A percentile compares a stretch with the other conserved stretches of the same genome.
These are phyloP conservation scores for Coendou prehensilis DNA, from an alignment of 2,797 vertebrate genomes.

Conservation along the genomic window DNA sequence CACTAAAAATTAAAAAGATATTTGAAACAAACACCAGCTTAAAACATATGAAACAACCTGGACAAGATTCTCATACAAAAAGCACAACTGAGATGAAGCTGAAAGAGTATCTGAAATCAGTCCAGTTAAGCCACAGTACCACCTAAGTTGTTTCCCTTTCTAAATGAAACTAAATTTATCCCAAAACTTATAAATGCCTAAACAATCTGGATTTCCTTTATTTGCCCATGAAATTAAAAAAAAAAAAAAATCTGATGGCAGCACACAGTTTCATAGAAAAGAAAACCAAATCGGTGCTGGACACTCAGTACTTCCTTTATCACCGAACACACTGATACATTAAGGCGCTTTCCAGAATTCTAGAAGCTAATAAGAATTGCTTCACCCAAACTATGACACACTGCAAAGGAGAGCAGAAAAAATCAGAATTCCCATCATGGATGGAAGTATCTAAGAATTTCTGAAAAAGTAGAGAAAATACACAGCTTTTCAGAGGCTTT, in stretches of 20 bases:
- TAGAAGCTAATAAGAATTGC: slow-evolving; percentile 23
- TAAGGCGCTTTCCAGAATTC: slow-evolving; percentile 66
- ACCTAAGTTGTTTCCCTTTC: slow-evolving; percentile 79
- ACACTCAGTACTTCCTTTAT: slow-evolving; percentile 66
- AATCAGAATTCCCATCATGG: slow-evolving; percentile 65
- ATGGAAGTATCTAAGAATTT: slow-evolving; percentile 69
- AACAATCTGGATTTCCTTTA: slow-evolving; percentile 67
- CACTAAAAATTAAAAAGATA: slow-evolving; percentile 40
- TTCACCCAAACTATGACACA: slow-evolving; percentile 72
- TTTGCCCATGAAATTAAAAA: slow-evolving; percentile 56
- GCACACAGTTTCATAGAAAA: slow-evolving; percentile 41
- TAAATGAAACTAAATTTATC: slow-evolving; percentile 62
- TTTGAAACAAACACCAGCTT: slow-evolving; percentile 73
- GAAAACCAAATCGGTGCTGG: not conserved
- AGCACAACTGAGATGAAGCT: slow-evolving; percentile 70
- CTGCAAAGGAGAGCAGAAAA: not conserved
- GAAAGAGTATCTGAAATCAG: slow-evolving; percentile 66
- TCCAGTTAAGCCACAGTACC: slow-evolving; percentile 64
- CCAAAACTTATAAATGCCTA: slow-evolving; percentile 72
- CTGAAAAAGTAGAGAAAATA: slow-evolving; percentile 71
- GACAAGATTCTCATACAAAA: slow-evolving; percentile 76
- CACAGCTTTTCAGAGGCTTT: slow-evolving; percentile 68
- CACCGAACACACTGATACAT: not conserved
- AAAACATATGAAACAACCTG: slow-evolving; percentile 61
- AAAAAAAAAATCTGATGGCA: slow-evolving; percentile 48